Conservation (phyloP, 2,113 vertebrate species). For the Planiliza haematocheilus region DNA sequence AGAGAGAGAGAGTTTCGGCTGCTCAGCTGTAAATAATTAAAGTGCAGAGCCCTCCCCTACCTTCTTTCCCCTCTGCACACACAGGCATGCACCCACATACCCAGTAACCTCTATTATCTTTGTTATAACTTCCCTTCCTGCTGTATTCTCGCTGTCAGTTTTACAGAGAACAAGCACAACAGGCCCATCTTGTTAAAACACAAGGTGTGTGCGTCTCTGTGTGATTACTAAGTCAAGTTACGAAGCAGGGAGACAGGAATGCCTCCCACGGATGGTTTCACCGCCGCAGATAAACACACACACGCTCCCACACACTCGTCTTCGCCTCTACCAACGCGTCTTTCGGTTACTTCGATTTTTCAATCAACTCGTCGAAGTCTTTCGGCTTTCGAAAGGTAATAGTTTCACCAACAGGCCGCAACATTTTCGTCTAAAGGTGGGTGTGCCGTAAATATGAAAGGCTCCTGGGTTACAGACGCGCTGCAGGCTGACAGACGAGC, state of each 20-base stretch:
- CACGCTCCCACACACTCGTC: not conserved
- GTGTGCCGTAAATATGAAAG: not conserved
- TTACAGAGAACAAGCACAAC: conserved; percentile 65
- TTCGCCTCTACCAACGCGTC: conserved; percentile 1
- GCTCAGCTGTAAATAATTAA: conserved; percentile 86
- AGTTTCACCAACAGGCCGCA: no score
- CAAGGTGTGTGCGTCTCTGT: conserved; percentile 32
- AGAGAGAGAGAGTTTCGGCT: conserved; percentile 50
- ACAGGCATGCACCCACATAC: conserved; percentile 25
- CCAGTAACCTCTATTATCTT: conserved; percentile 66
- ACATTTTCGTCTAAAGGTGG: conserved; percentile 10
- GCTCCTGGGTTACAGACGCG: not conserved
- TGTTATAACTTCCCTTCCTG: conserved; percentile 72
- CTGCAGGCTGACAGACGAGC: conserved; percentile 25
- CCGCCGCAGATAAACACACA: conserved; percentile 22
- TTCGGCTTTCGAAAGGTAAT: no score
- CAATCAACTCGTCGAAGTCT: conserved; percentile 16
- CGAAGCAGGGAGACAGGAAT: conserved; percentile 33
- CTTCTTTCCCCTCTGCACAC: conserved; percentile 16
- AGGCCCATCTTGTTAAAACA: conserved; percentile 66
- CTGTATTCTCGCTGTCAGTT: conserved; percentile 67
- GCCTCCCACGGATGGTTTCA: conserved; percentile 28
- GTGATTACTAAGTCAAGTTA: conserved; percentile 18
- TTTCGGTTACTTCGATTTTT: not conserved
- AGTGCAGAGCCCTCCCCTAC: conserved; percentile 59